Base-by-base conservation (phyloP, 1,140 invertebrate species). In the Phthorimaea operculella region DNA sequence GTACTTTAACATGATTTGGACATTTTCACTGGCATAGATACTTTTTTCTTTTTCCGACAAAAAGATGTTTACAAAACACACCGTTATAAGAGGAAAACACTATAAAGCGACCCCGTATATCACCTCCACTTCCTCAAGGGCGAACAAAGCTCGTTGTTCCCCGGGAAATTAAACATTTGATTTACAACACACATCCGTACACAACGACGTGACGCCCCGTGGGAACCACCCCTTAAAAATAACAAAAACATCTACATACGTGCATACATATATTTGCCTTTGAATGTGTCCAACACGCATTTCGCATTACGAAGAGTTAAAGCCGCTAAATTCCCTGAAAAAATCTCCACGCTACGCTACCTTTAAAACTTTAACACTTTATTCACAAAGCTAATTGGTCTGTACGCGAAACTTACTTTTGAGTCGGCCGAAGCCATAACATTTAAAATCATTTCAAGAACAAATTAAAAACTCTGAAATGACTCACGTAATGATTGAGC, bases 111-210 rank as follows among this genome's bases (percentile, higher is more conserved):
- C 21, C 21, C 21, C 21, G 21, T 28, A 28, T 42, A n/a, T 18
- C 17, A 10, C 45, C 48, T 8, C 12, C 17, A 42, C 55, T 57
- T 60, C 59, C 51, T 62, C 47, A 62, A 61, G 54, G 21, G 48
- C 59, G 21, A 28, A 68, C 66, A 69, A 65, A 62, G 60, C 58
- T 48, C 60, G 55, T 68, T 72, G 70, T 72, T 64, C 63, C 54
- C 44, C 58, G 57, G 64, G 65, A 68, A 70, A 70, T 72, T 72
- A 68, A 72, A 72, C 65, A 72, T 72, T 72, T 70, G 70, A 72
- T 70, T 72, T 72, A 72, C 60, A 60, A 63, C 45, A 65, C 59
- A 58, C 62, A 66, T 72, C 70, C 64, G 59, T 44, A 59, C 14
- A 47, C 8, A 14, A 58, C 52, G 58, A 68, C 62, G 47, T 63